phyloP scores from a whole-genome alignment of 2,797 vertebrate species.

The Sebastes itinus region DNA sequence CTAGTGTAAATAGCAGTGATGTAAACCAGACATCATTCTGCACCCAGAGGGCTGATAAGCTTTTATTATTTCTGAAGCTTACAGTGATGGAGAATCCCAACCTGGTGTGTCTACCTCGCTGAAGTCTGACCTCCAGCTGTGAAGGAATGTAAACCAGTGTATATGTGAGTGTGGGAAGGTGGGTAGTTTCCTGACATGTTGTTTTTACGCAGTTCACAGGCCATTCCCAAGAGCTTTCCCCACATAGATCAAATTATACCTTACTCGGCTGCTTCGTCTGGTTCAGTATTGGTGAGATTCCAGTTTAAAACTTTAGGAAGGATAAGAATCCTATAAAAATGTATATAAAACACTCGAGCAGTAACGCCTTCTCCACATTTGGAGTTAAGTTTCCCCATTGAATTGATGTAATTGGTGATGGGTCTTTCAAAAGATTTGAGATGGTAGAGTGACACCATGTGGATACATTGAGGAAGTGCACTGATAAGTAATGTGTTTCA shows the following conservation, averaged over 20 bases:
- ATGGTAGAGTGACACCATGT: conserved; percentile 59
- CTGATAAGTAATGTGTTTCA: not conserved
- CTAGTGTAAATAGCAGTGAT: conserved; percentile 20
- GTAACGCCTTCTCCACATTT: not conserved
- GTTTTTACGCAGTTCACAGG: not conserved
- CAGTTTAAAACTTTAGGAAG: not conserved
- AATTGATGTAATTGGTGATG: not conserved
- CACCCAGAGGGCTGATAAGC: conserved; percentile 7
- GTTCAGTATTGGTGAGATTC: not conserved
- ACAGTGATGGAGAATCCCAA: not conserved
- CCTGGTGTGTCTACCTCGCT: not conserved
- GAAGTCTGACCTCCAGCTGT: conserved; percentile 16
- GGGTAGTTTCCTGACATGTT: not conserved
- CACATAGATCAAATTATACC: not conserved
- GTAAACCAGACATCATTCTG: conserved; percentile 22
- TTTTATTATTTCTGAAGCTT: conserved; percentile 9
- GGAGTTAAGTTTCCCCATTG: not conserved
- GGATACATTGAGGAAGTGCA: conserved; percentile 36
- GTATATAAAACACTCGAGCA: not conserved
- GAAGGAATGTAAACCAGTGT: conserved; percentile 24
- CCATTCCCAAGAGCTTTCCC: not conserved
- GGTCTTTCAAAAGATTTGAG: not conserved
- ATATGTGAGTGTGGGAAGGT: not conserved
- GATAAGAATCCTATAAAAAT: not conserved
- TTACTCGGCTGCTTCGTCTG: not conserved